Percentiles rank a stretch among this genome's conserved stretches.
Conservation (phyloP, 2,888 invertebrate species). For the Isotomurus palustris region DNA sequence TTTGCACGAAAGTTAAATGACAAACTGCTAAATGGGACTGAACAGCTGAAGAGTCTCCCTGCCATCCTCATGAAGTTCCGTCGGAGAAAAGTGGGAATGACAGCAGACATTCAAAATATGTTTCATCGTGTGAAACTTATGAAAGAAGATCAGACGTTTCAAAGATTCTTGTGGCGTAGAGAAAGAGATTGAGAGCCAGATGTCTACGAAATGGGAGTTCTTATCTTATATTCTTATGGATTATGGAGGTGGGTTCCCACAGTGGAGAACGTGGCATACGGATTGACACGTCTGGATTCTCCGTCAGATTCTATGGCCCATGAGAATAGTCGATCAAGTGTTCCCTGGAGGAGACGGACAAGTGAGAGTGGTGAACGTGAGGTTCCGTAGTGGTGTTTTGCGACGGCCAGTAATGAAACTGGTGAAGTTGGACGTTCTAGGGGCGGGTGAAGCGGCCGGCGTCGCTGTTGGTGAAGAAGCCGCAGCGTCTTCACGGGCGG, state of each 20-base stretch:
- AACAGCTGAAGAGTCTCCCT: neutral
- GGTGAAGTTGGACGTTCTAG: too few relatives aligned
- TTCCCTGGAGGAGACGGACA: too few relatives aligned
- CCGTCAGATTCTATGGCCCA: neutral
- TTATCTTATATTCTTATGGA: neutral
- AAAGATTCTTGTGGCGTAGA: neutral
- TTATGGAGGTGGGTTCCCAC: neutral
- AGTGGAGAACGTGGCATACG: neutral
- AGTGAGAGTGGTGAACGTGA: too few relatives aligned
- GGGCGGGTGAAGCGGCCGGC: too few relatives aligned
- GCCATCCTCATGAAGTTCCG: neutral
- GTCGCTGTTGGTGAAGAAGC: too few relatives aligned
- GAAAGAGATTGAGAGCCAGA: neutral
- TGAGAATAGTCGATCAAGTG: too few relatives aligned
- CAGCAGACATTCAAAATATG: too few relatives aligned
- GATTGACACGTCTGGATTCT: neutral
- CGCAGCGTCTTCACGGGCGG: too few relatives aligned
- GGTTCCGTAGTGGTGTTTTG: too few relatives aligned
- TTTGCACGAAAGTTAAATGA: neutral
- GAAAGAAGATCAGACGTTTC: neutral
- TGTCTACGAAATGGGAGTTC: neutral
- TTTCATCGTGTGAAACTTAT: neutral
- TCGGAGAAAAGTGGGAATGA: neutral
- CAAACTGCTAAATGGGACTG: neutral
- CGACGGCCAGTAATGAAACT: too few relatives aligned